Conservation (phyloP, 2,888 invertebrate species). For the Lasioglossum villosulum region DNA sequence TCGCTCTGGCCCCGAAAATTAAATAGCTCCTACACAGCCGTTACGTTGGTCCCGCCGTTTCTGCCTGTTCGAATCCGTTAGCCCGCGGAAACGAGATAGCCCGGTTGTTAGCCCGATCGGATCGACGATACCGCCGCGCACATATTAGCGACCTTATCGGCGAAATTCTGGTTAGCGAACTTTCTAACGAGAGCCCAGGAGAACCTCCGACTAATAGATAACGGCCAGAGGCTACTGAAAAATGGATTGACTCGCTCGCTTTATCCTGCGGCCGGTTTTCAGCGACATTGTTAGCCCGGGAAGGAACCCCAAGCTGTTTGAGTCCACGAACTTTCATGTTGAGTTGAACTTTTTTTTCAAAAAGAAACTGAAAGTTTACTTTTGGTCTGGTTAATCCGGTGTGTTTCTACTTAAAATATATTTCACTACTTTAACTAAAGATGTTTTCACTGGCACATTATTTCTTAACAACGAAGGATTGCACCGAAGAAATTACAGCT, state of each 20-base stretch:
- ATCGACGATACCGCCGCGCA: not conserved
- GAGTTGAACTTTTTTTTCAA: no score
- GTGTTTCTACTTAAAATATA: no score
- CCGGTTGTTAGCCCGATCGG: conserved; percentile 6
- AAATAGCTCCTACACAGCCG: not conserved
- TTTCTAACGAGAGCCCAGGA: not conserved
- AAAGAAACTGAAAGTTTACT: no score
- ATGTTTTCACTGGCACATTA: no score
- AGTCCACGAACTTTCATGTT: no score
- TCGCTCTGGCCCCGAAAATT: not conserved
- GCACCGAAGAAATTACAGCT: no score
- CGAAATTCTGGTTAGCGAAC: not conserved
- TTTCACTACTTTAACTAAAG: no score
- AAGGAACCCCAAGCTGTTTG: not conserved
- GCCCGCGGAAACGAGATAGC: not conserved
- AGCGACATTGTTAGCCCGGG: not conserved
- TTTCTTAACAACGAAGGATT: no score
- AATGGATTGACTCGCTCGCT: not conserved
- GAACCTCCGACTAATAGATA: not conserved
- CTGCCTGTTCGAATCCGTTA: not conserved
- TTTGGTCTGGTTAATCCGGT: no score
- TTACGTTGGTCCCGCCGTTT: not conserved
- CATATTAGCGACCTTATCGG: not conserved
- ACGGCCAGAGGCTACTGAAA: not conserved
- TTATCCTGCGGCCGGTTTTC: not conserved